Evolutionary conservation across 2,113 vertebrate species (phyloP), one percentile per base, ranked within the genome.

Genomic region (Peucedramus taeniatus): DNA sequence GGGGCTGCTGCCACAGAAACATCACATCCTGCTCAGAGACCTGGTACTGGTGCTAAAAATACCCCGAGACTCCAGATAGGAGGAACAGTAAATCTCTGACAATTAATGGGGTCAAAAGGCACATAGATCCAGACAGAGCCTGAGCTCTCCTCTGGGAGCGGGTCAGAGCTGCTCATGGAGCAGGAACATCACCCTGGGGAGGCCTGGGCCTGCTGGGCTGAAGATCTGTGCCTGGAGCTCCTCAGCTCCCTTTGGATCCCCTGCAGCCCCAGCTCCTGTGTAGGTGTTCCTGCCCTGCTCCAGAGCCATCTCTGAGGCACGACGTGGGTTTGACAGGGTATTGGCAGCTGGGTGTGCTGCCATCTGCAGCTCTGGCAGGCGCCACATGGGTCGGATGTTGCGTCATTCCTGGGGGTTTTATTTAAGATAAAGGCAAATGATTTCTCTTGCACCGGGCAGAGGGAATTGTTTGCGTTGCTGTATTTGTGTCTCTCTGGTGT

Each of bases 81-180:
- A 79, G 19, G 69, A 45, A 23, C 68, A 86, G 79, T 13, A 65
- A 86, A 90, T 86, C 92, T 72, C 68, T 78, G 27, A 37, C 66
- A 53, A 65, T 75, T 42, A 53, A 35, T 2, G 33, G 70, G 68
- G 71, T 72, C 54, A 66, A 33, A 65, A 66, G 69, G 57, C 40
- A 2, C 1, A 0, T 0, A 26, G 81, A 60, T 10, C 13, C 70
- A 21, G 39, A 10, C 0, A 4, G 66, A 76, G 68, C 1, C 0
- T 24, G 28, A 61, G 60, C 24, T 30, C 17, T n/a, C 39, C 76
- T 44, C 72, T 15, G 51, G 72, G 77, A 70, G 20, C 1, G 1
- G 3, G 18, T 27, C 2, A 30, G 61, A 56, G 63, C 61, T 10
- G 42, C 68, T 3, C 3, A 3, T 1, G 1, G 57, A 53, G 60